Conservation (phyloP, 1,140 invertebrate genomes). For the Eubasilissa regina region DNA sequence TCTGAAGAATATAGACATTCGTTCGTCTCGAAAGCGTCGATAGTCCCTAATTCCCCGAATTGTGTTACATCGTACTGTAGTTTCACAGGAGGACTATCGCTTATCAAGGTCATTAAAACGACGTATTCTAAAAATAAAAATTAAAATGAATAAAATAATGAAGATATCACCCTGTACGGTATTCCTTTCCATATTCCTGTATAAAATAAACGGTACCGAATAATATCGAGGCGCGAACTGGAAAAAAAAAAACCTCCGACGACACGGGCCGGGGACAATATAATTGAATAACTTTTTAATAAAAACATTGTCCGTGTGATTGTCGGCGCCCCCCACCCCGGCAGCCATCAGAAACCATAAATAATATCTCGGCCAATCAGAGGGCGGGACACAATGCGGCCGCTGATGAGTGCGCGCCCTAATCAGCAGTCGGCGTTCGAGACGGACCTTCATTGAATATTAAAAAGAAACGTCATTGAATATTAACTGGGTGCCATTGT, state of each 20-base stretch:
- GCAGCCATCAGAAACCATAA: slow-evolving; percentile 26
- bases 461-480: slow-evolving; percentile 37
- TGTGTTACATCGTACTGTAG: no score
- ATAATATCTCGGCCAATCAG: slow-evolving; percentile 16
- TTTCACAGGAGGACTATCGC: no score
- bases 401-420: slow-evolving; percentile 7
- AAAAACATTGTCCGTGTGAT: slow-evolving; percentile 50
- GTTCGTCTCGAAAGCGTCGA: no score
- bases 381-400: slow-evolving; percentile 26
- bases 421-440: slow-evolving; percentile 21
- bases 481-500: slow-evolving; percentile 25
- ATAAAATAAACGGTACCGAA: slow-evolving; percentile 32
- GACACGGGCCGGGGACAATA: slow-evolving; percentile 39
- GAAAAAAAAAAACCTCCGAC: slow-evolving; percentile 11
- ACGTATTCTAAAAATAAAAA: no score
- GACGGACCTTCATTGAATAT: slow-evolving; percentile 36
- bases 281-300: slow-evolving; percentile 55
- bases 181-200: slow-evolving; percentile 13
- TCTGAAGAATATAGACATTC: no score
- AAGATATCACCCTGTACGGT: no score
- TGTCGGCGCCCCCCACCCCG: slow-evolving; percentile 31
- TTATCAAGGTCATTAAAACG: no score
- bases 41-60: no score
- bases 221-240: slow-evolving; percentile 45
- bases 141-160: no score